Base-by-base conservation (phyloP, 64 coral and sea anemone species). In the Actinia tenebrosa region DNA sequence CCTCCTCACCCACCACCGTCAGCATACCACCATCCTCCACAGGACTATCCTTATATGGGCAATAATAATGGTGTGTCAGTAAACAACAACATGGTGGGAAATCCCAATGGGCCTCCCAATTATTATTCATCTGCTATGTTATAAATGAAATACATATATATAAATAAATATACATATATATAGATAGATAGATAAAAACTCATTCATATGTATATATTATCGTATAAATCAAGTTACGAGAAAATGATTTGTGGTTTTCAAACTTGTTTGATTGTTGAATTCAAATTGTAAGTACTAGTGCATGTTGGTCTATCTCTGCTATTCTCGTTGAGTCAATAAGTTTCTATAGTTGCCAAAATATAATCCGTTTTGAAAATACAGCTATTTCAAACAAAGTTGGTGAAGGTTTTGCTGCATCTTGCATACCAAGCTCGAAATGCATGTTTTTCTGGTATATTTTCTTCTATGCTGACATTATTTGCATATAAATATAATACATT, bases 121-220 rank as follows among this genome's bases (percentile, higher is more conserved):
- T 85, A 61, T 85, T 85, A 85, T 85, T 61, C 83, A n/a, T 85
- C 83, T 26, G 44, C 83, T 85, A 85, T 85, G 83, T 53, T 85
- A 45, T 85, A 85, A 64, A 85, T 85, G 79, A 26, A n/a, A 81
- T 75, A 11, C 69, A 75, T 42, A 75, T 42, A 75, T 37, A 37
- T 37, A 37, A 37, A 37, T 75, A 42, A 30, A 75, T 75, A 75
- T 8, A 75, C 11, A 75, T 75, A 75, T 15, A 75, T 42, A 30
- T 75, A 75, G 2, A 75, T 75, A 75, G 69, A 75, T 43, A 75
- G 25, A 75, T 27, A 75, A 75, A 75, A 75, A 75, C 69, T 30
- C 69, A 75, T 30, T 10, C 69, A 75, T 75, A 75, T 75, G 69
- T 75, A 75, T 75, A 75, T 75, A 75, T 75, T 75, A 75, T 66